phyloP scores from a whole-genome alignment of 1,140 invertebrate species.

The Papilio polytes region DNA sequence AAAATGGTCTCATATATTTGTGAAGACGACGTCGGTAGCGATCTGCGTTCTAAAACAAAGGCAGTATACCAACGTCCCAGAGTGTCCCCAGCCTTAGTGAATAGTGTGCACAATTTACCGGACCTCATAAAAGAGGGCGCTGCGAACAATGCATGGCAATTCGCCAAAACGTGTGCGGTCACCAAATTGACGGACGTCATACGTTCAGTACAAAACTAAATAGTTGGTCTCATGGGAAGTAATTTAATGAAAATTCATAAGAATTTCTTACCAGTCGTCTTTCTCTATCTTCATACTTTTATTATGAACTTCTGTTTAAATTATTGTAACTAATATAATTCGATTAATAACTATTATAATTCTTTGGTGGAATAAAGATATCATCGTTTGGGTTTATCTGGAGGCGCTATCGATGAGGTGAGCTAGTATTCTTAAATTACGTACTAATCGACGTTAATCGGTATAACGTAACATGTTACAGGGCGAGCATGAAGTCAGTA shows the following conservation, averaged over 20 bases:
- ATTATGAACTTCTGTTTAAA: too few species aligned
- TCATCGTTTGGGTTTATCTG: too few species aligned
- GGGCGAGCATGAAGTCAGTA: too few species aligned
- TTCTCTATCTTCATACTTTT: too few species aligned
- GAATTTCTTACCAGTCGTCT: too few species aligned
- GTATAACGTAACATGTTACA: too few species aligned
- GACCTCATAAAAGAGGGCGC: constrained; percentile 40
- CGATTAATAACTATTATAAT: too few species aligned
- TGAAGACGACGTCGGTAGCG: constrained; percentile 15
- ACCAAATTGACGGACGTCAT: constrained; percentile 32
- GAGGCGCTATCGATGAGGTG: too few species aligned
- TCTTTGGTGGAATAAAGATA: too few species aligned
- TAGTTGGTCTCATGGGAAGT: neutral
- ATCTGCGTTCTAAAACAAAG: constrained; percentile 38
- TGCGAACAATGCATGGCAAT: constrained; percentile 37
- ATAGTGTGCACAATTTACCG: constrained; percentile 38
- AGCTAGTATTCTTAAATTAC: too few species aligned
- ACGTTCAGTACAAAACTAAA: neutral
- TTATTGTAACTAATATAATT: too few species aligned
- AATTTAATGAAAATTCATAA: neutral
- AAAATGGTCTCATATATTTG: constrained; percentile 37
- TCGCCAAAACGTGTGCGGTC: constrained; percentile 30
- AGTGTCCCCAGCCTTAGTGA: constrained; percentile 30
- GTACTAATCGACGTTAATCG: too few species aligned
- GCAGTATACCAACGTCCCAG: constrained; percentile 35